Evolutionary conservation across 2,888 invertebrate genomes (phyloP), one percentile per base, ranked within the genome.

Genomic region (Xanthorhoe designata): DNA sequence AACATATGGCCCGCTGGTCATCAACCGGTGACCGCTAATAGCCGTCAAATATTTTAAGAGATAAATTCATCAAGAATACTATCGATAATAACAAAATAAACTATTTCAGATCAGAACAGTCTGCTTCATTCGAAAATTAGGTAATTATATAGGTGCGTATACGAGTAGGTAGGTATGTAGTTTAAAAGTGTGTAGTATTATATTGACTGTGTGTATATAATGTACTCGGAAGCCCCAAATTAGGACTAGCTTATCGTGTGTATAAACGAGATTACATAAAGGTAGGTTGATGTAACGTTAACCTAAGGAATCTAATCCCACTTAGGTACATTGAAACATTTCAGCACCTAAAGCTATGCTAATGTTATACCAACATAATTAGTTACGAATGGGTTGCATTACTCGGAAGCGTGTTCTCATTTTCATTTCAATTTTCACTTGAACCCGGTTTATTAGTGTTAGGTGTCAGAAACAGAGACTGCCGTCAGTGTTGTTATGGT

Each of bases 381-480:
- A 62, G 62, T 67, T 65, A 69, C 53, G 62, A 64, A 70, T 63
- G 61, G 64, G 58, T 65, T 51, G 52, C 66, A 61, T 67, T 73
- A 71, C 71, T 73, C 69, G 65, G 86, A 88, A 86, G 82, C 81
- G 82, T 85, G 86, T 83, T 86, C 81, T 80, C 84, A 85, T 86
- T 88, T 60, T 84, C 78, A 84, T 87, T 87, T 83, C 78, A 83
- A 83, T 83, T 86, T 87, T 87, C 86, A 86, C 85, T 84, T 78
- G 86, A 85, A 86, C 82, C 81, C 82, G 81, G 87, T 91, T 88
- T 89, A 87, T 88, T 89, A 87, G 86, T 88, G 84, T 88, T 82
- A 83, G 81, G 82, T 85, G 86, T 85, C 86, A 83, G 87, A 86
- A 84, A 83, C 79, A 83, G 82, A 85, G 85, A 85, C 88, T 86